A percentile compares a stretch with the other conserved stretches of the same genome.
These are phyloP conservation scores for Drosophila meridionalis DNA, from an alignment of 2,888 invertebrate species.

Conservation along the genomic window DNA sequence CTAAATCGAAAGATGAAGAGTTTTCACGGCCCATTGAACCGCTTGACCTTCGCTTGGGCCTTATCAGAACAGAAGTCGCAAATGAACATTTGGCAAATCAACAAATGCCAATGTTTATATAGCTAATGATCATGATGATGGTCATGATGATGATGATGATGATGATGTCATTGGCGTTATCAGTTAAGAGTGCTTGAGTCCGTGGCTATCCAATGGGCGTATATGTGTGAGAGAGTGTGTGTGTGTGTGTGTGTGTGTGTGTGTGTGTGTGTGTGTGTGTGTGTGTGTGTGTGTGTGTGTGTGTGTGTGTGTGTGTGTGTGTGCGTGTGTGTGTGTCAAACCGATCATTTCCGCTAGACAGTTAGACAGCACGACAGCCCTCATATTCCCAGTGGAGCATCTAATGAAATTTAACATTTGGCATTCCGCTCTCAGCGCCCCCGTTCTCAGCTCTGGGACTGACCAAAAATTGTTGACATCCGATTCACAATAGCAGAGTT, in stretches of 20 bases:
- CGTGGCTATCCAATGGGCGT: background rate
- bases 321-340: conserved; percentile 13
- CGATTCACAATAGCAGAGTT: conserved; percentile 30
- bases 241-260: conserved; percentile 1
- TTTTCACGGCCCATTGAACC: conserved; percentile 54
- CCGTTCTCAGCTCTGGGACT: conserved; percentile 4
- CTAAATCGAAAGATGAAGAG: conserved; percentile 28
- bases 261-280: background rate
- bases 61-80: conserved; percentile 42
- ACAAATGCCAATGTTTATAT: conserved; percentile 10
- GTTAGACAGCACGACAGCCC: conserved; percentile 27
- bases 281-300: background rate
- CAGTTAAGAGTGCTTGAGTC: conserved; percentile 15
- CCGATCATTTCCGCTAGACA: conserved; percentile 55
- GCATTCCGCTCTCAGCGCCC: conserved; percentile 1
- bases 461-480: conserved; percentile 54
- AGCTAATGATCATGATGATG: conserved; percentile 11
- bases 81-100: conserved; percentile 47
- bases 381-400: conserved; percentile 30
- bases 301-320: background rate
- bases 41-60: conserved; percentile 43
- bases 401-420: conserved; percentile 42
- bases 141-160: conserved; percentile 24
- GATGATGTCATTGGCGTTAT: conserved; percentile 61
- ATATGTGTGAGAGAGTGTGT: background rate